A percentile compares a stretch with the other conserved stretches of the same genome.
Conservation (phyloP, 2,888 invertebrate genomes). For the Tuberolachnus salignus region DNA sequence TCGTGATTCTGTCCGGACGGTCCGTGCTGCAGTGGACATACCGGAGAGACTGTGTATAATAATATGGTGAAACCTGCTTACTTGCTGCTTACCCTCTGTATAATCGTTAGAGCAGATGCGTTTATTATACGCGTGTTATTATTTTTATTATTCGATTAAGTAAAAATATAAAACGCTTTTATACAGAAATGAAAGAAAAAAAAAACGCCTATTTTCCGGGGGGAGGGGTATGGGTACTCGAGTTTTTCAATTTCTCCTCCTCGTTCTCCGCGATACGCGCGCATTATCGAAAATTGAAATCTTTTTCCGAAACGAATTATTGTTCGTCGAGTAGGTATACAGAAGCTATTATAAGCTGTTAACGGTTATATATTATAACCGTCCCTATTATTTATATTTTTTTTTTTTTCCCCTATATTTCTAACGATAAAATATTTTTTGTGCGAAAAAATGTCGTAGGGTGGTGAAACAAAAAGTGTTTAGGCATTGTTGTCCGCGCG, state of each 20-base stretch:
- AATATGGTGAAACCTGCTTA: no score
- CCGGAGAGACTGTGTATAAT: background rate
- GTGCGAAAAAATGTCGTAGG: background rate
- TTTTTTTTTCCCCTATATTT: background rate
- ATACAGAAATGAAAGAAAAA: no score
- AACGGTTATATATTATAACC: background rate
- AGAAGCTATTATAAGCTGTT: no score
- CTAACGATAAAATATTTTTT: constrained; percentile 19
- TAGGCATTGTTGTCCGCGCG: constrained; percentile 6
- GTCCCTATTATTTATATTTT: constrained; percentile 12
- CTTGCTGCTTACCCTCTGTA: constrained; percentile 4
- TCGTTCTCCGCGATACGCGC: background rate
- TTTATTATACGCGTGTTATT: constrained; percentile 18
- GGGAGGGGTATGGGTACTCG: background rate
- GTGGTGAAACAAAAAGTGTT: constrained; percentile 31
- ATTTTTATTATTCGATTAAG: constrained; percentile 16
- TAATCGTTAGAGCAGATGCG: constrained; percentile 35
- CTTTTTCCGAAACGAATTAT: constrained; percentile 5
- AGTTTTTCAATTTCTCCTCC: constrained; percentile 38
- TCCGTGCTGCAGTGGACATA: constrained; percentile 17
- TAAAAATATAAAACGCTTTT: constrained; percentile 2
- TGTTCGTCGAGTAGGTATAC: background rate
- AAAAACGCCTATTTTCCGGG: constrained; percentile 8
- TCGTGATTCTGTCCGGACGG: constrained; percentile 23
- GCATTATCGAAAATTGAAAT: constrained; percentile 38